Evolutionary conservation across 2,797 vertebrate species (phyloP).

Genomic region (Phrynocephalus vlangalii): DNA sequence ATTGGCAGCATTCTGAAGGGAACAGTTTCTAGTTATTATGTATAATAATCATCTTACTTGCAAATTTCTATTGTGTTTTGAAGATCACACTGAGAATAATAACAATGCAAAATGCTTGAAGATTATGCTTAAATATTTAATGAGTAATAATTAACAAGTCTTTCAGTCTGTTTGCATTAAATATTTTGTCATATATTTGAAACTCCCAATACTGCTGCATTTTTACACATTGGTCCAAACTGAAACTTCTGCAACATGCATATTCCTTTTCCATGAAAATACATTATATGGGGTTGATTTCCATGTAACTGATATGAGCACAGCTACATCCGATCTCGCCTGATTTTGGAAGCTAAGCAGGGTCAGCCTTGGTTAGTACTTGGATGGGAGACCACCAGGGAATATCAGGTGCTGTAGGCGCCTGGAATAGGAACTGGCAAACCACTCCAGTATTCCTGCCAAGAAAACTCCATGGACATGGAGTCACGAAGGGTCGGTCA

Average conservation of each 20-base stretch:
- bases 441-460: no score
- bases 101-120: constrained; percentile 27
- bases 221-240: constrained; percentile 20
- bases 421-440: no score
- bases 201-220: constrained; percentile 10
- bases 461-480: no score
- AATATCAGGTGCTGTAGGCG: no score
- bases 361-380: no score
- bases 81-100: constrained; percentile 39
- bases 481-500: no score
- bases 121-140: constrained; percentile 37
- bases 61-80: constrained; percentile 39
- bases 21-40: constrained; percentile 21
- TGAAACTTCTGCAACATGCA: background rate
- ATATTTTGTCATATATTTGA: constrained; percentile 46
- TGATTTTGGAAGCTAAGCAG: no score
- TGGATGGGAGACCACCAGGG: no score
- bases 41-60: constrained; percentile 31
- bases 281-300: background rate
- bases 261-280: background rate
- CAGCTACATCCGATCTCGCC: background rate
- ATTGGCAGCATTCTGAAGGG: constrained; percentile 24
- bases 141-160: constrained; percentile 36
- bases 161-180: constrained; percentile 36
- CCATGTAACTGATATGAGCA: background rate